These are phyloP conservation scores for Onychomys torridus DNA, from an alignment of 2,797 vertebrate genomes.

Conservation along the genomic window DNA sequence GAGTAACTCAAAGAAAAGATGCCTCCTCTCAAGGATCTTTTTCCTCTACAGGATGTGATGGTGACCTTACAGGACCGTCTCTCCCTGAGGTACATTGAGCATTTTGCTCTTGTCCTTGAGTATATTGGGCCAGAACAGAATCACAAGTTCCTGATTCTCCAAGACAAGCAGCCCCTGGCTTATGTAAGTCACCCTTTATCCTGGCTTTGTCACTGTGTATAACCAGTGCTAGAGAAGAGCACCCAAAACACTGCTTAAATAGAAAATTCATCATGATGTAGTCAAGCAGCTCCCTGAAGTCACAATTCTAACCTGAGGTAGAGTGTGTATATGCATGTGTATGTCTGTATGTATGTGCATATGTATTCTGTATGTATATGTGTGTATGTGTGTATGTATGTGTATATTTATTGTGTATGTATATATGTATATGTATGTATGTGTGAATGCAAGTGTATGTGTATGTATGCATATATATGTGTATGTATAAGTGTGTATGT, in stretches of 20 bases:
- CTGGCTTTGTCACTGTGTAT: background rate
- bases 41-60: constrained; percentile 94
- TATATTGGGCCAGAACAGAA: constrained; percentile 95
- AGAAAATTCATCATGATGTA: constrained; percentile 33
- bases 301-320: background rate
- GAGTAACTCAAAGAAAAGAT: background rate
- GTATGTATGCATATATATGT: background rate
- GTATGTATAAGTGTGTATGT: background rate
- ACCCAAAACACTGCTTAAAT: background rate
- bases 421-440: background rate
- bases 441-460: background rate
- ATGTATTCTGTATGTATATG: background rate
- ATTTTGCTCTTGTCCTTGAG: constrained; percentile 98
- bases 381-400: background rate
- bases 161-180: constrained; percentile 97
- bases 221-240: constrained; percentile 30
- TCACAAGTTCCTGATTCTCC: constrained; percentile 95
- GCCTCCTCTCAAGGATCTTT: constrained; percentile 57
- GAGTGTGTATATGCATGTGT: background rate
- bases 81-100: constrained; percentile 97
- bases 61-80: constrained; percentile 98
- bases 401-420: background rate
- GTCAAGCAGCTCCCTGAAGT: constrained; percentile 45
- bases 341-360: background rate
- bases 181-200: constrained; percentile 90